Base-by-base conservation (phyloP, 2,113 vertebrate species). In the Corythoichthys haematopterus region DNA sequence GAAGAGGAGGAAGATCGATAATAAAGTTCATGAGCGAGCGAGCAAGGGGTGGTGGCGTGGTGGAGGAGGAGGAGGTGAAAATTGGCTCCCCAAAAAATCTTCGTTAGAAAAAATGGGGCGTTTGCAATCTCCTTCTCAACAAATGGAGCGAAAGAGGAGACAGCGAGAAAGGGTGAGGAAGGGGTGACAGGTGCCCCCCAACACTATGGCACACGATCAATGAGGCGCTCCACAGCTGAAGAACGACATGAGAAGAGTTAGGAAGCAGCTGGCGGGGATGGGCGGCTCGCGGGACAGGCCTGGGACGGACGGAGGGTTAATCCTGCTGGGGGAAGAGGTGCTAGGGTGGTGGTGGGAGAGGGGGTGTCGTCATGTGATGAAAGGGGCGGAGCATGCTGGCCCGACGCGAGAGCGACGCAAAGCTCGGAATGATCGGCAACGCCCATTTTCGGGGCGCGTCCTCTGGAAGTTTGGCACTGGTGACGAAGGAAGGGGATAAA, bases 201-300 rank as follows among this genome's bases (percentile, higher is more conserved):
- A 88, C 90, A 89, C 85, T 91, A 92, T 91, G 90, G 92, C 92
- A 92, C 91, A 92, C 90, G 84, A 90, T 92, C 91, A 91, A 91
- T 91, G 91, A 88, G 85, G 52, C 28, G 88, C 91, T 89, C 92
- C 90, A 91, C 90, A 89, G 87, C 87, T 93, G 90, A 91, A 90
- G 89, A 91, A 61, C 88, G 92, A 40, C 88, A 92, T 92, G 91
- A 89, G 83, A 91, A 88, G 88, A 88, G 91, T 91, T 91, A 89
- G 86, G 89, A 92, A 93, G 92, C 90, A 91, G 92, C 90, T 92
- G 86, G 86, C 88, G 52, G 52, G 52, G 52, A 92, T 91, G 91
- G 91, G 90, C 88, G 72, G 80, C 76, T 50, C 76, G 75, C 55
- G 77, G 77, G 80, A 71, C 76, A 77, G 87, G 82, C 80, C 87